These are phyloP conservation scores for Tanytarsus gracilentus DNA, from an alignment of 2,888 invertebrate genomes.

Conservation along the genomic window DNA sequence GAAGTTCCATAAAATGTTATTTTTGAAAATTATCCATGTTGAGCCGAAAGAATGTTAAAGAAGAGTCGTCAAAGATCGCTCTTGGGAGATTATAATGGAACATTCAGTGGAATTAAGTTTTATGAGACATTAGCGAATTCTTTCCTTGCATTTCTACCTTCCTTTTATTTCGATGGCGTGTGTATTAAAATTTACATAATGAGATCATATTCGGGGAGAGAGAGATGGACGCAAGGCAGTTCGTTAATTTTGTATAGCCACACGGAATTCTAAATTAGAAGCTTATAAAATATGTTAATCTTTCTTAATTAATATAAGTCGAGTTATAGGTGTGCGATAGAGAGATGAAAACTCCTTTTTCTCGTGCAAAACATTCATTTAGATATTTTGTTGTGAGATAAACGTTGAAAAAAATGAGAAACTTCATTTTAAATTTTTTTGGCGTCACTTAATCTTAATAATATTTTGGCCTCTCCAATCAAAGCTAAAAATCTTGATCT, in stretches of 20 bases:
- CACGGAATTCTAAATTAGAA: constrained; percentile 5
- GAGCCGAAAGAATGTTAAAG: too few relatives aligned
- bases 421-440: too few relatives aligned
- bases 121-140: not conserved
- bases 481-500: too few relatives aligned
- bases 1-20: too few relatives aligned
- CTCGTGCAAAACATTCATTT: too few relatives aligned
- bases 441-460: too few relatives aligned
- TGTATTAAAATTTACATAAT: constrained; percentile 23
- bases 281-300: constrained; percentile 27
- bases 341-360: not conserved
- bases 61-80: too few relatives aligned
- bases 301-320: constrained; percentile 27
- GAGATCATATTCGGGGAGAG: constrained; percentile 19
- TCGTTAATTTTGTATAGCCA: constrained; percentile 1
- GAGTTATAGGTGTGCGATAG: not conserved
- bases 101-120: constrained; percentile 4
- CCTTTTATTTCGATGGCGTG: not conserved
- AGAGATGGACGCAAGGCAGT: not conserved
- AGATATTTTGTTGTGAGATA: too few relatives aligned
- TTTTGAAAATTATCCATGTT: too few relatives aligned
- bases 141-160: constrained; percentile 1
- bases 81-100: not conserved
- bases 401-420: not conserved
- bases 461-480: too few relatives aligned